Percentiles rank a stretch among this genome's conserved stretches.
phyloP scores from a whole-genome alignment of 2,113 vertebrate genomes.

The Notarius lentiginosus region DNA sequence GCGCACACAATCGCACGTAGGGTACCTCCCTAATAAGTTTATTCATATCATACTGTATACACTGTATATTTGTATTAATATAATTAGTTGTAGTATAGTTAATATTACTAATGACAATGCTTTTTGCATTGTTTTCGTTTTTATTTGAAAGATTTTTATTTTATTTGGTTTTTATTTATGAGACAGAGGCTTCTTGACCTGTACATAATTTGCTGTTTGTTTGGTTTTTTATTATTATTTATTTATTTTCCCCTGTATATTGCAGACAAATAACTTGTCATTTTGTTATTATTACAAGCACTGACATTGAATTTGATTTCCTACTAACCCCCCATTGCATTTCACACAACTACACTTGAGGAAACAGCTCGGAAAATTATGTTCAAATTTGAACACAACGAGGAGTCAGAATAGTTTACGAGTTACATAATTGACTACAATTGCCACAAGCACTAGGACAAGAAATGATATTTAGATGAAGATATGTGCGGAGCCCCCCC shows the following conservation, averaged over 20 bases:
- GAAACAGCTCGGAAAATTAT: conserved; percentile 12
- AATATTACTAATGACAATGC: neutral
- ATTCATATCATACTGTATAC: neutral
- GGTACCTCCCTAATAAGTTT: neutral
- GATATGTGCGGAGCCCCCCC: neutral
- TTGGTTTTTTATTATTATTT: neutral
- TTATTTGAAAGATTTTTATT: neutral
- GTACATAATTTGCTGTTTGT: neutral
- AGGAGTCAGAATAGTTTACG: conserved; percentile 2
- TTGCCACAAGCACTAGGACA: neutral
- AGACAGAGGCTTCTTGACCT: neutral
- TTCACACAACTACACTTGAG: neutral
- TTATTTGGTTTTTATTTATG: neutral
- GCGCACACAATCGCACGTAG: neutral
- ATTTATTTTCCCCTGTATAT: neutral
- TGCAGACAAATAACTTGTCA: neutral
- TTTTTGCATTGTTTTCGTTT: neutral
- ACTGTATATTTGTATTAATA: neutral
- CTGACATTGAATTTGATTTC: conserved; percentile 7
- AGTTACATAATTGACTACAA: conserved; percentile 10
- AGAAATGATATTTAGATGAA: neutral
- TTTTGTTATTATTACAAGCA: neutral
- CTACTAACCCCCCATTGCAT: neutral
- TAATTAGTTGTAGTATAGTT: neutral
- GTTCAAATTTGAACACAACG: conserved; percentile 4